phyloP scores from a whole-genome alignment of 2,888 invertebrate genomes.

The Diaphora mendica region DNA sequence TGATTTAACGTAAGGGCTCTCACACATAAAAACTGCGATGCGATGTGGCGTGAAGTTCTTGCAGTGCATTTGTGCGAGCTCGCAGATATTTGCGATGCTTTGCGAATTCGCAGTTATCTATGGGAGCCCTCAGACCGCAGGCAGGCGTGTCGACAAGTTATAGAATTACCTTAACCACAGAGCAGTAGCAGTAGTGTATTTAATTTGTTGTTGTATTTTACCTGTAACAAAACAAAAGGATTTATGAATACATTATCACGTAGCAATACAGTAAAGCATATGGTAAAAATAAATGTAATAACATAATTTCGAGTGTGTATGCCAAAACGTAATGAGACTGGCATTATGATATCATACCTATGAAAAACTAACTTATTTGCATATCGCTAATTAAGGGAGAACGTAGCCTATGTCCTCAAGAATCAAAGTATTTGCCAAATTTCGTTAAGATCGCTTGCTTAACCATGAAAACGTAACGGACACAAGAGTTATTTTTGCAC shows the following conservation, averaged over 20 bases:
- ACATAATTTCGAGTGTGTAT: background rate
- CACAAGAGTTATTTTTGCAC: no score
- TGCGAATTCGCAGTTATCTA: no score
- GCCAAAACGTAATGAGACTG: background rate
- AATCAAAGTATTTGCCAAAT: no score
- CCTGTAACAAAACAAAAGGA: constrained; percentile 38
- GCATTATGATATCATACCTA: background rate
- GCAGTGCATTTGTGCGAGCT: no score
- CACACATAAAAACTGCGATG: no score
- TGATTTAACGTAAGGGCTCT: no score
- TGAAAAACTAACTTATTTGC: background rate
- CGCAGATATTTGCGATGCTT: no score
- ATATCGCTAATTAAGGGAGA: no score
- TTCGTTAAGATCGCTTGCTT: no score
- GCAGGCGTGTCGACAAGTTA: background rate
- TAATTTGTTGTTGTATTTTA: constrained; percentile 16
- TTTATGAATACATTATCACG: background rate
- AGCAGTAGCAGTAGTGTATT: background rate
- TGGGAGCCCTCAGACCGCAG: background rate
- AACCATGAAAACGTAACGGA: no score
- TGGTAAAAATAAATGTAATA: background rate
- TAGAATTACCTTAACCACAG: background rate
- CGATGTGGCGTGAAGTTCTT: no score
- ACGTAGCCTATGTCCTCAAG: no score
- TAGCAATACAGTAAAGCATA: background rate